Evolutionary conservation across 1,140 invertebrate species (phyloP).

Genomic region (Lasioglossum baleicum): DNA sequence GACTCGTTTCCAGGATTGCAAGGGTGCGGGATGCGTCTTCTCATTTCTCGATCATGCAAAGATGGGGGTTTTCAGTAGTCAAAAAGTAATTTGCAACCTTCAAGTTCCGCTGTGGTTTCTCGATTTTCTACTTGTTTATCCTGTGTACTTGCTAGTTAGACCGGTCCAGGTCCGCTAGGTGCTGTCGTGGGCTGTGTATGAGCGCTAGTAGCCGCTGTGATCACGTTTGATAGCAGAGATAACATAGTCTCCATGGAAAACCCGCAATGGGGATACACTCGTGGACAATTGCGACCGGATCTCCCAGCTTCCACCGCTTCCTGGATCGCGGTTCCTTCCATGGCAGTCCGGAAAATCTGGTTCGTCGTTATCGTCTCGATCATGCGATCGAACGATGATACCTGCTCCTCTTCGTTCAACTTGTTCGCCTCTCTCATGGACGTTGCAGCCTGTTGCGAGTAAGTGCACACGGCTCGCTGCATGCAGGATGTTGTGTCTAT

Average conservation of each 20-base stretch:
- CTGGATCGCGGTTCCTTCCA: conserved; percentile 88
- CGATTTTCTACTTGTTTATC: too few relatives aligned
- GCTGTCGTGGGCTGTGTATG: conserved; percentile 46
- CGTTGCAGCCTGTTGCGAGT: conserved; percentile 84
- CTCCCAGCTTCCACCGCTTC: conserved; percentile 86
- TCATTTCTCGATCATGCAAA: too few relatives aligned
- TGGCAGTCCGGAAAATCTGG: conserved; percentile 84
- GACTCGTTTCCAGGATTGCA: too few relatives aligned
- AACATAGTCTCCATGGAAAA: conserved; percentile 75
- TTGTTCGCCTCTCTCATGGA: conserved; percentile 70
- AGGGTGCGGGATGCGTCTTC: too few relatives aligned
- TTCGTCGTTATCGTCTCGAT: conserved; percentile 86
- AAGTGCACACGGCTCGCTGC: conserved; percentile 88
- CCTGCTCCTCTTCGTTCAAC: conserved; percentile 82
- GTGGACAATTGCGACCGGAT: conserved; percentile 67
- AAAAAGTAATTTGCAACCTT: too few relatives aligned
- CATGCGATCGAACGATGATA: conserved; percentile 84
- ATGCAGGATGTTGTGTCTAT: conserved; percentile 89
- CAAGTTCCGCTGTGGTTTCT: too few relatives aligned
- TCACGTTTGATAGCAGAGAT: conserved; percentile 67
- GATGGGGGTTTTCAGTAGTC: too few relatives aligned
- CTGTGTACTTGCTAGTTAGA: conserved; percentile 19
- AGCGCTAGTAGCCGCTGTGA: conserved; percentile 41
- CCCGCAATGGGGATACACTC: conserved; percentile 73
- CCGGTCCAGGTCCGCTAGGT: conserved; percentile 37